phyloP scores from a whole-genome alignment of 2,888 invertebrate genomes.

The Tachina lurida region DNA sequence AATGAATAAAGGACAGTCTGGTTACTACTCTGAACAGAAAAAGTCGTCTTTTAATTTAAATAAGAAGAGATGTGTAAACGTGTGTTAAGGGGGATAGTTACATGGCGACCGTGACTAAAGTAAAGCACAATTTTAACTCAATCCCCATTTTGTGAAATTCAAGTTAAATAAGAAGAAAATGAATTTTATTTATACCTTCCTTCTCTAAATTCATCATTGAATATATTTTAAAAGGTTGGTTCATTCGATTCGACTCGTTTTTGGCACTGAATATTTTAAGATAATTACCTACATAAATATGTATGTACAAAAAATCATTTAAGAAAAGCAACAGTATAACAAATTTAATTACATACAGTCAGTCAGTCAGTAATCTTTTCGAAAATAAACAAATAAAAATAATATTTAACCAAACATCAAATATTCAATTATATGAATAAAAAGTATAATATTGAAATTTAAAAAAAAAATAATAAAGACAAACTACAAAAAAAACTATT shows the following conservation, averaged over 20 bases:
- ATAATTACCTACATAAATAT: slow-evolving; percentile 31
- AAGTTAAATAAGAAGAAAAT: slow-evolving; percentile 18
- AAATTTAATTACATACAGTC: slow-evolving; percentile 5
- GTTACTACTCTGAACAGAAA: no score
- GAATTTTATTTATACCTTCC: slow-evolving; percentile 27
- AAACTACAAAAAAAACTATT: slow-evolving; percentile 60
- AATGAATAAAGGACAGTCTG: no score
- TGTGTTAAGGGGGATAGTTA: no score
- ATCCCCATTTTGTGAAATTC: slow-evolving; percentile 10
- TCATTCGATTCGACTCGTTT: slow-evolving; percentile 7
- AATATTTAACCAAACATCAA: slow-evolving; percentile 62
- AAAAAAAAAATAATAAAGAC: slow-evolving; percentile 61
- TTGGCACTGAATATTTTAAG: slow-evolving; percentile 60
- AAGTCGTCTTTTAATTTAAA: no score
- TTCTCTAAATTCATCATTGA: slow-evolving; percentile 44
- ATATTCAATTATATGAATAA: slow-evolving; percentile 62
- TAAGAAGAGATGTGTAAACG: no score
- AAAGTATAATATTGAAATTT: slow-evolving; percentile 58
- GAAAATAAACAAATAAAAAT: slow-evolving; percentile 17
- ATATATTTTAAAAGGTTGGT: slow-evolving; percentile 38
- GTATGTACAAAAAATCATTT: slow-evolving; percentile 4
- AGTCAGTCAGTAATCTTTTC: slow-evolving; percentile 19
- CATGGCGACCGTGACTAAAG: not conserved
- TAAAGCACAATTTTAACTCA: not conserved
- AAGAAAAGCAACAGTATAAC: slow-evolving; percentile 18